These are phyloP conservation scores for Otolemur crassicaudatus DNA, from an alignment of 2,797 vertebrate species.

Conservation along the genomic window DNA sequence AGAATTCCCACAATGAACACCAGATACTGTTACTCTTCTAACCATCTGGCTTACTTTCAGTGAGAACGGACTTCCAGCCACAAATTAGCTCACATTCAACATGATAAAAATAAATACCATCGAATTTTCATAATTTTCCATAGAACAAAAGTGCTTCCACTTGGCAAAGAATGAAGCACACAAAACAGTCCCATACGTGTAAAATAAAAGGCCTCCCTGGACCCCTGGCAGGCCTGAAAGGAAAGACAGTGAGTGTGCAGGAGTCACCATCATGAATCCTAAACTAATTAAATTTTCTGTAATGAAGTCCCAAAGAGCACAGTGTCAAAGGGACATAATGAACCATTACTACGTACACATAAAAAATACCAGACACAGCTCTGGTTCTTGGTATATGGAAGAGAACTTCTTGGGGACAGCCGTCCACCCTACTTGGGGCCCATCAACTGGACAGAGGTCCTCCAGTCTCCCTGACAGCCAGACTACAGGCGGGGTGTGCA, in stretches of 20 bases:
- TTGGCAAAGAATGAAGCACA: not conserved
- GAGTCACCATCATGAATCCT: not conserved
- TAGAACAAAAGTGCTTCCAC: not conserved
- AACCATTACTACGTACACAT: no score
- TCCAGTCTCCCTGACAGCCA: not conserved
- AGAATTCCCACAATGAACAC: not conserved
- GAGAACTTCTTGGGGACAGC: not conserved
- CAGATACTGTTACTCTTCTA: not conserved
- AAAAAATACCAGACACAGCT: not conserved
- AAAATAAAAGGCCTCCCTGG: not conserved
- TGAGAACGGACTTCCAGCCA: not conserved
- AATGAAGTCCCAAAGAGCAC: not conserved
- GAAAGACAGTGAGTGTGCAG: not conserved
- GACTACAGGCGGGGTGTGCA: no score
- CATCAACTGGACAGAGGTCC: no score
- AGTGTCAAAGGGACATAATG: rapidly evolving
- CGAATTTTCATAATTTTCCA: not conserved
- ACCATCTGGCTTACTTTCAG: not conserved
- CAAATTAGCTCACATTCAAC: not conserved
- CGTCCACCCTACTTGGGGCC: not conserved
- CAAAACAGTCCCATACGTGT: rapidly evolving
- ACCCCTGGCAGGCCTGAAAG: not conserved
- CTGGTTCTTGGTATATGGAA: not conserved
- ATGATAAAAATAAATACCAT: not conserved
- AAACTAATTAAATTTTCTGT: not conserved